Base-by-base conservation (phyloP, 2,888 invertebrate genomes). In the Athalia cordata region DNA sequence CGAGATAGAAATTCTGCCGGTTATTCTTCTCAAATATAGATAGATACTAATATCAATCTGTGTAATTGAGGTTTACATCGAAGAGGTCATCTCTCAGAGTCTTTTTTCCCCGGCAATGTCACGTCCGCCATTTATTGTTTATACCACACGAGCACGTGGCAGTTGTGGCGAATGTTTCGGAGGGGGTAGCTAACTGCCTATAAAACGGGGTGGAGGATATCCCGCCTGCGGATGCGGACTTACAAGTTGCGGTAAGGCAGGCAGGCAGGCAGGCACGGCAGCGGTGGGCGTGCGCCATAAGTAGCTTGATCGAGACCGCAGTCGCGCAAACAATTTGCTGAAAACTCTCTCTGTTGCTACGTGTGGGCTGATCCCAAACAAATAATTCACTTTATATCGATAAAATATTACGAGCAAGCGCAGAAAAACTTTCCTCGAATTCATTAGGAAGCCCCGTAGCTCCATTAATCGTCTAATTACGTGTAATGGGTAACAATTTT, bases 111-210 rank as follows among this genome's bases (percentile, higher is more conserved):
- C 59, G 13, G 6, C 47, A 11, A 7, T 45, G 13, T 59, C 59
- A n/a, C 59, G 59, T 57, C 59, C 72, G 72, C 72, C 72, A 72
- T 72, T 72, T 59, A 59, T 59, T 72, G 72, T 72, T 72, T 72
- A 72, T 29, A 29, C 29, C 57, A 13, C 47, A 11, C 57, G 13
- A 72, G 59, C 72, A 72, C 72, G 72, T 72, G 72, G 72, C 55
- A 55, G 11, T 4, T n/a, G n/a, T 9, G 45, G 59, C 59, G 45
- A 8, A 72, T 57, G 15, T 45, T 72, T 59, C 57, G 59, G 72
- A 59, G 47, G 59, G 72, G 72, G 72, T 59, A 47, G 59, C 59
- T 59, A 29, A 29, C 29, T 29, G 29, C 29, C 29, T 59, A 55
- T 52, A 8, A 68, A 52, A 68, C 13, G 45, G 72, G 72, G 72